phyloP scores from a whole-genome alignment of 2,113 vertebrate genomes.

The Pachypanchax playfairii region DNA sequence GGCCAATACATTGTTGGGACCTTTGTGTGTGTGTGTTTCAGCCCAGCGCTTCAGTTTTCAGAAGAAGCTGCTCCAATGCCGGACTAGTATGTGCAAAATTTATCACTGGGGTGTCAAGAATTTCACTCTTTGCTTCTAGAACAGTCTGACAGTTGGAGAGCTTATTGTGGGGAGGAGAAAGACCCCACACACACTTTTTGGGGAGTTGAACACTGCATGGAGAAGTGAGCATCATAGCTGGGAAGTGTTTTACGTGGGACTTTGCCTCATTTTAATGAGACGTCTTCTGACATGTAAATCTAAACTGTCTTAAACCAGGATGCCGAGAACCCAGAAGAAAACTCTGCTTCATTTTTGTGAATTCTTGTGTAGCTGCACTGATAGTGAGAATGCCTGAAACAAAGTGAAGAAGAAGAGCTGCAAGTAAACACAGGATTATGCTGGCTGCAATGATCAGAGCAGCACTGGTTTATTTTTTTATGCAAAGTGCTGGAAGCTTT shows the following conservation, averaged over 20 bases:
- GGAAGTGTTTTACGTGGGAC: slow-evolving; percentile 17
- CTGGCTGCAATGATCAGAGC: slow-evolving; percentile 72
- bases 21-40: slow-evolving; percentile 54
- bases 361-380: slow-evolving; percentile 47
- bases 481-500: slow-evolving; percentile 49
- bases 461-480: slow-evolving; percentile 73
- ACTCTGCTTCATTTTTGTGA: slow-evolving; percentile 48
- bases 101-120: slow-evolving; percentile 88
- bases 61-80: slow-evolving; percentile 42
- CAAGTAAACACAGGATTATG: slow-evolving; percentile 77
- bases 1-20: slow-evolving; percentile 42
- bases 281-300: slow-evolving; percentile 43
- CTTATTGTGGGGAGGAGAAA: slow-evolving; percentile 45
- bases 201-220: slow-evolving; percentile 6
- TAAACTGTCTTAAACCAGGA: slow-evolving; percentile 56
- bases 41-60: slow-evolving; percentile 39
- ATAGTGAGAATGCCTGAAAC: slow-evolving; percentile 68
- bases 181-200: slow-evolving; percentile 34
- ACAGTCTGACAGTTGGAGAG: slow-evolving; percentile 66
- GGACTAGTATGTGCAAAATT: slow-evolving; percentile 84
- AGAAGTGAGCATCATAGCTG: no score
- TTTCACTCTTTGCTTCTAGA: slow-evolving; percentile 92
- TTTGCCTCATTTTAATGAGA: slow-evolving; percentile 2
- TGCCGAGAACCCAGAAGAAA: slow-evolving; percentile 55
- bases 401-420: slow-evolving; percentile 53